These are phyloP conservation scores for Maconellicoccus hirsutus DNA, from an alignment of 1,140 invertebrate species.

Conservation along the genomic window DNA sequence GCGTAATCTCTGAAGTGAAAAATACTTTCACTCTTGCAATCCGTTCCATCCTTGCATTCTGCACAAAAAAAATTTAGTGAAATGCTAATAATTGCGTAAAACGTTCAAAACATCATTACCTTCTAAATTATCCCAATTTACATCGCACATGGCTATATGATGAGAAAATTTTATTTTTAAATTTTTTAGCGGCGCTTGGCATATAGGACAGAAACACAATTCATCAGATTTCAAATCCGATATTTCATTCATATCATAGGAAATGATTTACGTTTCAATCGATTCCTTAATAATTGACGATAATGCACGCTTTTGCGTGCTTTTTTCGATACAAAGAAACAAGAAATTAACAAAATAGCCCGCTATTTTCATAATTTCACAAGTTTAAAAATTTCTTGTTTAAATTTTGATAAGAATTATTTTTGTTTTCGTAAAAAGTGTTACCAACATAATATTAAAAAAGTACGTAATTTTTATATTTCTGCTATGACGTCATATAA, in stretches of 20 bases:
- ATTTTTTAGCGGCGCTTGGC: constrained; percentile 24
- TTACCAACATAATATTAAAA: too few relatives aligned
- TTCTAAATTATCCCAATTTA: constrained; percentile 21
- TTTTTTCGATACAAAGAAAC: too few relatives aligned
- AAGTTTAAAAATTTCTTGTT: too few relatives aligned
- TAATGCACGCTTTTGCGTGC: too few relatives aligned
- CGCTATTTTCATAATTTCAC: too few relatives aligned
- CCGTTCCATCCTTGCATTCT: constrained; percentile 28
- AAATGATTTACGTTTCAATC: background rate
- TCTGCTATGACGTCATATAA: too few relatives aligned
- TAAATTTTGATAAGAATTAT: too few relatives aligned
- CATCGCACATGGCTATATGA: constrained; percentile 21
- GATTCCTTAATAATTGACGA: too few relatives aligned
- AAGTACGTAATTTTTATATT: too few relatives aligned
- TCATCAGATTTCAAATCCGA: background rate
- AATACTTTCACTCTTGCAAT: constrained; percentile 26
- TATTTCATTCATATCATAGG: background rate
- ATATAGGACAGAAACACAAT: constrained; percentile 22
- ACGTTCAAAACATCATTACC: background rate
- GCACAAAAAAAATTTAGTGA: constrained; percentile 24
- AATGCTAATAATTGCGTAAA: too few relatives aligned
- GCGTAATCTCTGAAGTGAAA: constrained; percentile 29
- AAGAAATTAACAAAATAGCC: too few relatives aligned
- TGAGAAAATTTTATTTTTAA: constrained; percentile 13
- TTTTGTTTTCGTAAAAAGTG: too few relatives aligned